phyloP scores from a whole-genome alignment of 2,888 invertebrate genomes.

The Serrognathus titanus region DNA sequence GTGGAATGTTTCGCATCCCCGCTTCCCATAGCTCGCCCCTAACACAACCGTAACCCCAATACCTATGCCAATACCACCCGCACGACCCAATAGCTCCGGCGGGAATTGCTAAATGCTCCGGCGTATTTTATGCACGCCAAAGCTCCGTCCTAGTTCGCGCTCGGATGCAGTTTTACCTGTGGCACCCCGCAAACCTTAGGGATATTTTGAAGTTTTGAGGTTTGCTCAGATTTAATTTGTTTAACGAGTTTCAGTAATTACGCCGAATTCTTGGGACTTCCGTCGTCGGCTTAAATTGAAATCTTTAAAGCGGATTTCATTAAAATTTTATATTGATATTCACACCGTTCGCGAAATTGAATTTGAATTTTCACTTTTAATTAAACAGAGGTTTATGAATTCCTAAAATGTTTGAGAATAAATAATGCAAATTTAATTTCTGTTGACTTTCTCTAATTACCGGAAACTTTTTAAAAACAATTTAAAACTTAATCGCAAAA shows the following conservation, averaged over 20 bases:
- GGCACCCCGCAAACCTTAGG: slow-evolving; percentile 1
- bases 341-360: too few relatives aligned
- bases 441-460: too few relatives aligned
- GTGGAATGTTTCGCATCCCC: slow-evolving; percentile 15
- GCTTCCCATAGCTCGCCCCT: slow-evolving; percentile 2
- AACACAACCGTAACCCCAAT: slow-evolving; percentile 19
- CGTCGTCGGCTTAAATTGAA: too few relatives aligned
- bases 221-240: not conserved
- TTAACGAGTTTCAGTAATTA: not conserved
- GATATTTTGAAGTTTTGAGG: not conserved
- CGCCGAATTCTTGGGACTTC: too few relatives aligned
- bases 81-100: slow-evolving; percentile 27
- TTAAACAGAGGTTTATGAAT: too few relatives aligned
- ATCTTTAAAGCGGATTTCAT: too few relatives aligned
- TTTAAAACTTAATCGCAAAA: too few relatives aligned
- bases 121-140: slow-evolving; percentile 25
- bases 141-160: slow-evolving; percentile 20
- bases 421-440: too few relatives aligned
- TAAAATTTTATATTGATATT: too few relatives aligned
- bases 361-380: too few relatives aligned
- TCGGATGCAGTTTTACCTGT: not conserved
- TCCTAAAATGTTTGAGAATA: too few relatives aligned
- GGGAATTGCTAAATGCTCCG: slow-evolving; percentile 32
- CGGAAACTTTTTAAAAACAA: too few relatives aligned
- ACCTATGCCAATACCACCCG: slow-evolving; percentile 22